These are phyloP conservation scores for Mellilla xanthometata DNA, from an alignment of 2,888 invertebrate species.

Conservation along the genomic window DNA sequence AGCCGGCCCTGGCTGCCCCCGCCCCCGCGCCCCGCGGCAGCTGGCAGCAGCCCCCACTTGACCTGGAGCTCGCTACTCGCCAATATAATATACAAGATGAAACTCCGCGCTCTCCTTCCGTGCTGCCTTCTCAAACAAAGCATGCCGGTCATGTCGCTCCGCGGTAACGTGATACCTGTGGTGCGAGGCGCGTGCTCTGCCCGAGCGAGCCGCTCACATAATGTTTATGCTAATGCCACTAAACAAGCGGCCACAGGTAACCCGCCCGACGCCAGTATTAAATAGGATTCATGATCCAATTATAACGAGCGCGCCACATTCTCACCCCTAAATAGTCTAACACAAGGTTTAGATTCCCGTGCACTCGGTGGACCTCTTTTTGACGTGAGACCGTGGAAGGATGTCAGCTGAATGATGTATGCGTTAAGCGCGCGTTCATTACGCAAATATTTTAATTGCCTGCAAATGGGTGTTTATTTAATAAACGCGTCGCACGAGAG, in stretches of 20 bases:
- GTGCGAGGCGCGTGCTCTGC: too few relatives aligned
- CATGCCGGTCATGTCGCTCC: too few relatives aligned
- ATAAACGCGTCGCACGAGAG: too few relatives aligned
- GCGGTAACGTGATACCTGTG: too few relatives aligned
- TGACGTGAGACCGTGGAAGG: conserved; percentile 4
- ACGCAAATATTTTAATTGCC: conserved; percentile 12
- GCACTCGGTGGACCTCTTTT: not conserved
- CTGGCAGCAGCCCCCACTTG: too few relatives aligned
- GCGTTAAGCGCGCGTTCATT: conserved; percentile 8
- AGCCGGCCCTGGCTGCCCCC: too few relatives aligned
- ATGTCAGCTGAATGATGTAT: conserved; percentile 13
- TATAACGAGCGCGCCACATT: not conserved
- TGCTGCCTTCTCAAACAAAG: too few relatives aligned
- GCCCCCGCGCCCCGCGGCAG: too few relatives aligned
- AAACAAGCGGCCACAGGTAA: conserved; percentile 9
- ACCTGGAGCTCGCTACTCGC: too few relatives aligned
- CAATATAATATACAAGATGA: too few relatives aligned
- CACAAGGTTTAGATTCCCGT: not conserved
- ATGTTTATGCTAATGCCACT: conserved; percentile 12
- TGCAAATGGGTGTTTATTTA: conserved; percentile 2
- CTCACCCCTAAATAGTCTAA: not conserved
- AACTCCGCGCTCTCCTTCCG: too few relatives aligned
- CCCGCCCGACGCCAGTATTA: conserved; percentile 7
- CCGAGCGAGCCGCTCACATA: conserved; percentile 13
- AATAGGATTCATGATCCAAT: conserved; percentile 21